Evolutionary conservation across 2,888 invertebrate genomes (phyloP), one percentile per base, ranked within the genome.

Genomic region (Eupithecia exiguata): DNA sequence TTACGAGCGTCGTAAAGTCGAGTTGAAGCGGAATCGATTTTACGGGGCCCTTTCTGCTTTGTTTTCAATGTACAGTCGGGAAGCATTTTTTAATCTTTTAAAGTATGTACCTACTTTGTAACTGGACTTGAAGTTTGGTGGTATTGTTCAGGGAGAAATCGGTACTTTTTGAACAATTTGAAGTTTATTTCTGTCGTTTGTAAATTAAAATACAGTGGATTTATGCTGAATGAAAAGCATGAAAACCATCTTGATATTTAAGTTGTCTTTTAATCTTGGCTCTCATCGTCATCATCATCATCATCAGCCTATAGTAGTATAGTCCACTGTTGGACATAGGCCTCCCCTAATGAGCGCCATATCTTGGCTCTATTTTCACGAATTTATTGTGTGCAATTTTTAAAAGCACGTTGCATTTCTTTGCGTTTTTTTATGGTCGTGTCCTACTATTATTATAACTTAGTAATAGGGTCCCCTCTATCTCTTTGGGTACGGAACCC

Each of bases 1-100:
- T 74, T 75, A 75, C 70, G 38, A 63, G 7, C 4, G 58, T 49
- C 35, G 58, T 75, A 72, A 75, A 72, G 40, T 62, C 69, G 69
- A 66, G 67, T 68, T 49, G 43, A 46, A 70, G 63, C 21, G 14
- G 49, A 25, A 67, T 72, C 71, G 69, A 72, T 72, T 69, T 67
- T 58, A 49, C 53, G 62, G 16, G 14, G 68, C 63, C 67, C 36
- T 71, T 66, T 69, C 40, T 69, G 30, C 68, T 69, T 67, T 65
- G 58, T 65, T 67, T 10, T n/a, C 16, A 62, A 62, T 35, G 35
- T 40, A 43, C 14, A 43, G n/a, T 0, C 35, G 9, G 35, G 53
- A 68, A 58, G 21, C 21, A 61, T 67, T 67, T 43, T 65, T 38
- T 21, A 65, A 65, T 65, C 38, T 65, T 38, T 65, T 65, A 30